These are phyloP conservation scores for Geotrupes spiniger DNA, from an alignment of 2,888 invertebrate genomes.

Conservation along the genomic window DNA sequence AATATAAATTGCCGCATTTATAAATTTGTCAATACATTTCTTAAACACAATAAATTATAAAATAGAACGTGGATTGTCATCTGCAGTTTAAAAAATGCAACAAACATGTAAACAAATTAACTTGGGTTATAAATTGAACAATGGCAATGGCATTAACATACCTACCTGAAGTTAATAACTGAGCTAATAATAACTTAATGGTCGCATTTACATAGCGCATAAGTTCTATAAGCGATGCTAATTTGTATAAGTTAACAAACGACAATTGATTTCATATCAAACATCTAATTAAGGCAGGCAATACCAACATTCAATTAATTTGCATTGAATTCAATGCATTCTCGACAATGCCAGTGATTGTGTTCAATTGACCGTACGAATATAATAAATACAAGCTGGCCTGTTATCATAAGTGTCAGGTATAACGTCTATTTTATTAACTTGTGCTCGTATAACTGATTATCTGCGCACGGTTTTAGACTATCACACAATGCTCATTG, in stretches of 20 bases:
- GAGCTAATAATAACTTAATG: slow-evolving; percentile 21
- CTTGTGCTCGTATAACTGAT: slow-evolving; percentile 5
- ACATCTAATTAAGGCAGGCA: slow-evolving; percentile 44
- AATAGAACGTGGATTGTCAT: too few relatives aligned
- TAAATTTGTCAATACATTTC: too few relatives aligned
- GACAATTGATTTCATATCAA: slow-evolving; percentile 44
- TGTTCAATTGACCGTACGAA: slow-evolving; percentile 35
- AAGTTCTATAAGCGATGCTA: slow-evolving; percentile 24
- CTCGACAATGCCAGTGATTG: slow-evolving; percentile 33
- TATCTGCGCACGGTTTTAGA: background rate
- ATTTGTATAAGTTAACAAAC: slow-evolving; percentile 36
- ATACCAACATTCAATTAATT: slow-evolving; percentile 44
- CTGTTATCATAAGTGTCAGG: slow-evolving; percentile 36
- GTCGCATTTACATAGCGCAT: slow-evolving; percentile 22
- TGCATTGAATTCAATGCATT: slow-evolving; percentile 43
- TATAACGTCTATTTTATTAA: slow-evolving; percentile 30
- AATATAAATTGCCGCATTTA: too few relatives aligned
- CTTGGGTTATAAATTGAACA: background rate
- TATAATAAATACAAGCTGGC: slow-evolving; percentile 34
- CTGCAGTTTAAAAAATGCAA: too few relatives aligned
- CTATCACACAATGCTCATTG: too few relatives aligned
- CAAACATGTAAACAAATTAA: too few relatives aligned
- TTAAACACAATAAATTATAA: too few relatives aligned
- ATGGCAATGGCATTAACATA: slow-evolving; percentile 11
- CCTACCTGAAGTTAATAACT: slow-evolving; percentile 20